Percentiles rank a stretch among this genome's conserved stretches.
Conservation (phyloP, 2,797 vertebrate species). For the Staurois parvus region DNA sequence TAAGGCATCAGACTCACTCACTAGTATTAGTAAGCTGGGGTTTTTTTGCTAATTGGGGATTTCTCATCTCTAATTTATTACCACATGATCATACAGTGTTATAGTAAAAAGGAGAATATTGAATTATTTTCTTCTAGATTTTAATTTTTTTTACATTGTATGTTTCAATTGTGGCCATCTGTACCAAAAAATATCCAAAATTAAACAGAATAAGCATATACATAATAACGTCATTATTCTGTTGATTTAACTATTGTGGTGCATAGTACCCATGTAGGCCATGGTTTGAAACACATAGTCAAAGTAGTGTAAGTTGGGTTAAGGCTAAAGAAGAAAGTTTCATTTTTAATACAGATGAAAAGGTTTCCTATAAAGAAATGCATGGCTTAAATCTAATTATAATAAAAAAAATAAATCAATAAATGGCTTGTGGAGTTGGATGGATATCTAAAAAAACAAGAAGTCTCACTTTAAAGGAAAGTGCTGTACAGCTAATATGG, state of each 20-base stretch:
- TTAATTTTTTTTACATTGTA: neutral
- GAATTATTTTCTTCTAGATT: neutral
- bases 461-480: no score
- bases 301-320: neutral
- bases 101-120: neutral
- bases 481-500: no score
- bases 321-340: neutral
- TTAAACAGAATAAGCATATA: neutral
- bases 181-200: neutral
- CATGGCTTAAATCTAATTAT: neutral
- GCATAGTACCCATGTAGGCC: slow-evolving; percentile 8
- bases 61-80: neutral
- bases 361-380: neutral
- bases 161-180: neutral
- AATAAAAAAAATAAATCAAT: slow-evolving; percentile 13
- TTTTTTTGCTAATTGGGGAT: neutral
- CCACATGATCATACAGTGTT: neutral
- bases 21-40: neutral
- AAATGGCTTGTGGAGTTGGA: neutral
- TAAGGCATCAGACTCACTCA: neutral
- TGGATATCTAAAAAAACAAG: no score
- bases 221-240: neutral
- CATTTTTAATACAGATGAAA: slow-evolving; percentile 20
- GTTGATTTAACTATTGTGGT: slow-evolving; percentile 17
- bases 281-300: slow-evolving; percentile 38